Conservation (phyloP, 2,888 invertebrate species). For the Bruchidius siliquastri region DNA sequence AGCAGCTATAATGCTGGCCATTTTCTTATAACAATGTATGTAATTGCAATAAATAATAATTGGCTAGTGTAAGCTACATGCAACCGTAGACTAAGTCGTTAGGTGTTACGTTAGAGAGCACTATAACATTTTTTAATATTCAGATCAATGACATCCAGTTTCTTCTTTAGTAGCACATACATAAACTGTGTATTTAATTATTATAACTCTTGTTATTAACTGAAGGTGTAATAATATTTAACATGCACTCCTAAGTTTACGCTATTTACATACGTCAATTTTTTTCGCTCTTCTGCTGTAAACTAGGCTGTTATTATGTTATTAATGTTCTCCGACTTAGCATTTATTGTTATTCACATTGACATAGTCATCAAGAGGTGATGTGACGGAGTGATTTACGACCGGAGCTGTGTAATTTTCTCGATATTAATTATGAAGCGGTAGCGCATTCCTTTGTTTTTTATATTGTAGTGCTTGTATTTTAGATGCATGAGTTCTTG, state of each 20-base stretch:
- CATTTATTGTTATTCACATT: not conserved
- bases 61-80: too few species aligned
- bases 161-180: not conserved
- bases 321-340: not conserved
- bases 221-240: not conserved
- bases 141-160: not conserved
- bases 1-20: too few species aligned
- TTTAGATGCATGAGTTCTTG: too few species aligned
- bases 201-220: not conserved
- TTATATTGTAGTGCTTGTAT: too few species aligned
- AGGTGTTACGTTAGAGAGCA: too few species aligned
- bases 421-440: not conserved
- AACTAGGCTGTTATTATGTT: not conserved
- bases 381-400: not conserved
- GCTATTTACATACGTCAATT: not conserved
- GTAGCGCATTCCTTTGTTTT: not conserved
- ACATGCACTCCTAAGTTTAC: not conserved
- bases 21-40: too few species aligned
- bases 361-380: not conserved
- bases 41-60: too few species aligned
- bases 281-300: not conserved
- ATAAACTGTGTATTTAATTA: not conserved
- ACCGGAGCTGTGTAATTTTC: not conserved
- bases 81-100: too few species aligned
- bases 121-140: not conserved